Evolutionary conservation across 92 coral and sea anemone genomes (phyloP).

Genomic region (Parazoanthus darwini): DNA sequence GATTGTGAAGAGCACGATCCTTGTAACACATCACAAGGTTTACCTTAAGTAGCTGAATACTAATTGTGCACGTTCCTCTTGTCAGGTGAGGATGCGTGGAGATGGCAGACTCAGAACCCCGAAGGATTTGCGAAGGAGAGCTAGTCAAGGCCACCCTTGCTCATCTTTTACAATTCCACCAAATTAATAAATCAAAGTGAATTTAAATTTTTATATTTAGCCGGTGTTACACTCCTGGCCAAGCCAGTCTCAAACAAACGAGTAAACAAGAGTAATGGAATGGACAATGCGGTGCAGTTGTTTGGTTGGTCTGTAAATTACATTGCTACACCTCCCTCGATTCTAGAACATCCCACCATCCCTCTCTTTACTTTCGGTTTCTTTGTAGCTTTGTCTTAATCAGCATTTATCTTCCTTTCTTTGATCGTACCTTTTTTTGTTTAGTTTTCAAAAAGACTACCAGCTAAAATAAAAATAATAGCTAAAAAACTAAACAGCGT

Average conservation of each 20-base stretch:
- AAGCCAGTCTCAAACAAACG: not conserved
- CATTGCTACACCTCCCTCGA: not conserved
- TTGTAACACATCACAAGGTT: not conserved
- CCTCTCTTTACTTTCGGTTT: not conserved
- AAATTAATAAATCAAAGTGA: not conserved
- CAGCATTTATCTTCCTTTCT: too few species aligned
- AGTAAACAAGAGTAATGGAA: too few species aligned
- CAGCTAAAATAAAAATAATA: too few species aligned
- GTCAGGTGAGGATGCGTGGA: constrained; percentile 98
- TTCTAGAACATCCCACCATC: too few species aligned
- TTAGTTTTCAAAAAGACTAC: too few species aligned
- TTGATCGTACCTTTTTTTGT: too few species aligned
- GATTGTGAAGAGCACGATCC: not conserved
- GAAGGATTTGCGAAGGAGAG: constrained; percentile 63
- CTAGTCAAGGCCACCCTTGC: not conserved
- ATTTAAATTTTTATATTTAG: not conserved
- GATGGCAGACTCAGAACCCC: constrained; percentile 96
- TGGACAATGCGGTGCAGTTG: not conserved
- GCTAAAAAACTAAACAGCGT: too few species aligned
- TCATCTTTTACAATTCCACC: not conserved
- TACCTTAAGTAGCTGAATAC: not conserved
- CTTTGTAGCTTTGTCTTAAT: not conserved
- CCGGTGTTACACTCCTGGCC: not conserved
- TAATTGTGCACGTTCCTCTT: not conserved
- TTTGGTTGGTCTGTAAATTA: not conserved